phyloP scores from a whole-genome alignment of 2,888 invertebrate genomes.

The Caenorhabditis plicata region DNA sequence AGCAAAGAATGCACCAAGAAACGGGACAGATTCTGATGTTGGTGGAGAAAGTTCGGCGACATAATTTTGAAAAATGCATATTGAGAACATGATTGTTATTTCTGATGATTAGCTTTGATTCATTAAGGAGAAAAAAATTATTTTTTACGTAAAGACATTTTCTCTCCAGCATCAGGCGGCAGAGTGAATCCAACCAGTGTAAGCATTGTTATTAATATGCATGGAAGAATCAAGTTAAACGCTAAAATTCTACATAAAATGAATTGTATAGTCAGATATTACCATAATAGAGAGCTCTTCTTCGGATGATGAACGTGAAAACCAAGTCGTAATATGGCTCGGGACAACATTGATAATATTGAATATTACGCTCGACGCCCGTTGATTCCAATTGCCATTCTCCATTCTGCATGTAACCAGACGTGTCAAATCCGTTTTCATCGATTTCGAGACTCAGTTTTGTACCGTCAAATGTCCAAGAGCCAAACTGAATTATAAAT shows the following conservation, averaged over 20 bases:
- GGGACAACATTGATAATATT: conserved; percentile 50
- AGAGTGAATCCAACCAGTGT: conserved; percentile 54
- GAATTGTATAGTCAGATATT: background rate
- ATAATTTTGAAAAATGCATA: conserved; percentile 58
- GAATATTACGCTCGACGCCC: conserved; percentile 30
- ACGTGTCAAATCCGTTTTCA: conserved; percentile 52
- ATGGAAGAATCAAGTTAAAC: conserved; percentile 95
- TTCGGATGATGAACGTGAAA: conserved; percentile 79
- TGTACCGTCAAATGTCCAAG: conserved; percentile 57
- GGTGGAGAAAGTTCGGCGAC: conserved; percentile 56
- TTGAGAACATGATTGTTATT: conserved; percentile 57
- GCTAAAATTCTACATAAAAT: conserved; percentile 21
- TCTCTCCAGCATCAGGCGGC: conserved; percentile 56
- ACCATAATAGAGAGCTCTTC: conserved; percentile 95
- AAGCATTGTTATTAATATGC: conserved; percentile 70
- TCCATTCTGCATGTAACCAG: conserved; percentile 51
- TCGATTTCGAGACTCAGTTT: conserved; percentile 53
- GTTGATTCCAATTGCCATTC: conserved; percentile 49
- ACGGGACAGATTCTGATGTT: conserved; percentile 53
- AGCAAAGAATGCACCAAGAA: conserved; percentile 50
- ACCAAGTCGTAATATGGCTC: conserved; percentile 54
- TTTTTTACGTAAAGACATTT: conserved; percentile 51
- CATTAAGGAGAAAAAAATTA: background rate
- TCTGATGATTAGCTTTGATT: too few species aligned
- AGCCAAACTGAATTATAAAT: too few species aligned